Base-by-base conservation (phyloP, 2,888 invertebrate genomes). In the Meteorus colon region DNA sequence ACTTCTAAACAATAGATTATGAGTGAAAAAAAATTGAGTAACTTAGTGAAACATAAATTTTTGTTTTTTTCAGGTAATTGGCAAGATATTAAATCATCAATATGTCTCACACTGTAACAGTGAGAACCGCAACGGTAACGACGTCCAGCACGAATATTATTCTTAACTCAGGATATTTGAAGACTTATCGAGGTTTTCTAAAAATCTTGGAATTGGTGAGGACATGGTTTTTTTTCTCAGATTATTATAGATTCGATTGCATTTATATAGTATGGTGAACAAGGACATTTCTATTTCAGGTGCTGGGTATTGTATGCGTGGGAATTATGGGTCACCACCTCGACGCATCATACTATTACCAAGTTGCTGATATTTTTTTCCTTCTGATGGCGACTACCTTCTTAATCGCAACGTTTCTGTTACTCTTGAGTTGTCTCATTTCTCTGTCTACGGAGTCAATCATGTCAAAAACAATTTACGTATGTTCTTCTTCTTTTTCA, bases 71-170 rank as follows among this genome's bases (percentile, higher is more conserved):
- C 55, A 78, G 79, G 41, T 65, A 37, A 74, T 60, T 27, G 29
- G 16, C 19, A 37, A 24, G 19, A 51, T 31, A 4, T 45, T 55
- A 67, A 27, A 1, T 55, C 65, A 59, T 27, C 72, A 93, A 90
- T 84, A 97, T 97, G 97, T 96, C 96, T 80, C 96, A 97, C 90
- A 92, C 95, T 48, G 95, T 97, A 82, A 97, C 96, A 66, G 95
- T 97, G 77, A 83, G 87, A 66, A 96, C 96, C 37, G 83, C 87
- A 62, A 96, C 96, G 48, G 86, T 87, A n/a, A 96, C 96, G 71
- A 95, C 95, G 31, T 93, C 94, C 37, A 94, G 96, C 27, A 94
- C 95, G 12, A 93, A 94, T 10, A 91, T 96, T 80, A 93, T 96
- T 82, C 90, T 96, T 79, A 97, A 97, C 90, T 94, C 94, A 6